Evolutionary conservation across 2,113 vertebrate genomes (phyloP).

Genomic region (Microcebus tavaratra): DNA sequence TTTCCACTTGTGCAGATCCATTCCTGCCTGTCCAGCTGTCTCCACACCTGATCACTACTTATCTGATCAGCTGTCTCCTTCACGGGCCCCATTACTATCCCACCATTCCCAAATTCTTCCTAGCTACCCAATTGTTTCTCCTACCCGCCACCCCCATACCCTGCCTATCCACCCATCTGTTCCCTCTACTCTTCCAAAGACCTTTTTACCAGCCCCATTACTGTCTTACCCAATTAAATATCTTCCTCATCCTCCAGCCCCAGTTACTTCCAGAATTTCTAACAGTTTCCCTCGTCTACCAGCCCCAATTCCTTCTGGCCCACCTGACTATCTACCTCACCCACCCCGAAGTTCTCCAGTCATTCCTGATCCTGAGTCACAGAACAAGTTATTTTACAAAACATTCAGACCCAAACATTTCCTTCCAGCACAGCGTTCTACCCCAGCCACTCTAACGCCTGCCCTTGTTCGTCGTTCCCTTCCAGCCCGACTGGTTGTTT

Average conservation of each 20-base stretch:
- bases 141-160: background rate
- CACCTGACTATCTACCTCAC: conserved; percentile 6
- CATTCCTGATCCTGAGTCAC: conserved; percentile 50
- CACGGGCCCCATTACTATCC: conserved; percentile 6
- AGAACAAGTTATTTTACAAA: conserved; percentile 66
- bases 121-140: conserved; percentile 51
- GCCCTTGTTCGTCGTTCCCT: conserved; percentile 67
- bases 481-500: conserved; percentile 53
- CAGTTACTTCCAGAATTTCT: conserved; percentile 44
- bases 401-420: conserved; percentile 56
- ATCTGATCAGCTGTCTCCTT: conserved; percentile 38
- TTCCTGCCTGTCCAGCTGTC: conserved; percentile 71
- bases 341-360: background rate
- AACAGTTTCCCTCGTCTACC: conserved; percentile 42
- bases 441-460: conserved; percentile 48
- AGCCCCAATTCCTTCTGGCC: conserved; percentile 57
- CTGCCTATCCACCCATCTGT: conserved; percentile 41
- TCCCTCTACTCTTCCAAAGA: conserved; percentile 42
- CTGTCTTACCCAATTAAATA: conserved; percentile 30
- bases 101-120: conserved; percentile 61
- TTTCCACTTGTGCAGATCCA: conserved; percentile 76
- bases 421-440: conserved; percentile 32
- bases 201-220: conserved; percentile 15
- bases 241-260: conserved; percentile 55
- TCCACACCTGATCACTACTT: conserved; percentile 61